Evolutionary conservation across 1,140 invertebrate species (phyloP), one percentile per base, ranked within the genome.

Genomic region (Nixonia krombeini): DNA sequence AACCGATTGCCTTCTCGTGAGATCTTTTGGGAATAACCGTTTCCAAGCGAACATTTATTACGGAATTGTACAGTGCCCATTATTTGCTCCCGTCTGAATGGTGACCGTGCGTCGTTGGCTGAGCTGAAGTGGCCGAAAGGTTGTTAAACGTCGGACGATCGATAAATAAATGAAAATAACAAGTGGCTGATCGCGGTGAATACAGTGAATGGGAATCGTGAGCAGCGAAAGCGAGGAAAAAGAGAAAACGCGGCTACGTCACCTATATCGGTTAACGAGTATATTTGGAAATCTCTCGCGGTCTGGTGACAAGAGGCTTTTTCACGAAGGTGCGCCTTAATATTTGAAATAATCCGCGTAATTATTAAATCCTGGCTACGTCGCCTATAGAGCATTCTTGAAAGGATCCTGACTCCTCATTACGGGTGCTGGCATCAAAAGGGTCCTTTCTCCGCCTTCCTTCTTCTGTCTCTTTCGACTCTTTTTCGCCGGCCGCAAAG

Each of bases 281-380:
- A 75, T 76, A 81, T 83, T 82, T 80, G 68, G 69, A 76, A 76
- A 79, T 82, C 78, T 80, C 73, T 84, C 75, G 81, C 80, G 82
- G 83, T 83, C 82, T 83, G 78, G 76, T 72, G 81, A 83, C 73
- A 80, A 84, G 78, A 63, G 73, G 55, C 42, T 70, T 66, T 66
- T 61, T 55, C 50, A 61, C 46, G n/a, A 35, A 26, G 50, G 46
- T 53, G 68, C 74, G 56, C 72, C 74, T 80, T 74, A 74, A 77
- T 80, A 76, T 74, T 73, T 74, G 45, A 80, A 82, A 84, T 85
- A 84, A 85, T 84, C 75, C 78, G 75, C 76, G 73, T 84, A 84
- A 85, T 85, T 85, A 84, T 85, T 78, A 83, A 85, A 83, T 85
- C 79, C 76, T 65, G 59, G 47, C 62, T 66, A 56, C 56, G 59